Conservation (phyloP, 2,888 invertebrate species). For the Chalcosyrphus nemorum region DNA sequence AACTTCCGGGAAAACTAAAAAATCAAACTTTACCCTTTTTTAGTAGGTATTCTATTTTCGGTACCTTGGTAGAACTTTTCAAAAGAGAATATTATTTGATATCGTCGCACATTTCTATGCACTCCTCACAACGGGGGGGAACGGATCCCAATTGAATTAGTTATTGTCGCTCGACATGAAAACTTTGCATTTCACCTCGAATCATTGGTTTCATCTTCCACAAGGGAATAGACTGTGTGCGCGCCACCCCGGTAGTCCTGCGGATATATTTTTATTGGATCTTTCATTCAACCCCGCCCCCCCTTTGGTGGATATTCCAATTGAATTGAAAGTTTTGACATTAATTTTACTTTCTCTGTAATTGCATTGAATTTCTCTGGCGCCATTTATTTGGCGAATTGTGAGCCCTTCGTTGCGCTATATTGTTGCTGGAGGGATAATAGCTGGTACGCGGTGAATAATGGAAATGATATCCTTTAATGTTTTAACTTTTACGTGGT, state of each 20-base stretch:
- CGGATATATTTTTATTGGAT: slow-evolving; percentile 40
- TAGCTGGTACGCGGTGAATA: slow-evolving; percentile 49
- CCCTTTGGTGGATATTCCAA: slow-evolving; percentile 68
- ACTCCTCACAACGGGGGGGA: too few species aligned
- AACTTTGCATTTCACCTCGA: slow-evolving; percentile 61
- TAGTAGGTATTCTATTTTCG: too few species aligned
- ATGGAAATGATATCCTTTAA: slow-evolving; percentile 69
- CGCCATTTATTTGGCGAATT: slow-evolving; percentile 57
- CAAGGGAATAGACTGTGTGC: slow-evolving; percentile 27
- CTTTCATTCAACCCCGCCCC: slow-evolving; percentile 21
- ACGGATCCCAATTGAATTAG: slow-evolving; percentile 27
- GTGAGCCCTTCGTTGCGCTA: not conserved
- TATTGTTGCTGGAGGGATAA: slow-evolving; percentile 37
- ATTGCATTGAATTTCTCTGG: slow-evolving; percentile 70
- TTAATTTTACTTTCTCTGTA: slow-evolving; percentile 68
- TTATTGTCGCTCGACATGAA: slow-evolving; percentile 60
- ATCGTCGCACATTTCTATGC: not conserved
- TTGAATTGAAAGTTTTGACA: slow-evolving; percentile 72
- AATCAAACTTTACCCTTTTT: too few species aligned
- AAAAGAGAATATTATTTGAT: slow-evolving; percentile 10
- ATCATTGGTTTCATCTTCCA: slow-evolving; percentile 50
- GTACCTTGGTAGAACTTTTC: too few species aligned
- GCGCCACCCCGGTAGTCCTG: not conserved
- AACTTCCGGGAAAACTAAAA: too few species aligned
- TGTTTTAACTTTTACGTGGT: slow-evolving; percentile 68